Conservation (phyloP, 1,140 invertebrate species). For the Leguminivora glycinivorella region DNA sequence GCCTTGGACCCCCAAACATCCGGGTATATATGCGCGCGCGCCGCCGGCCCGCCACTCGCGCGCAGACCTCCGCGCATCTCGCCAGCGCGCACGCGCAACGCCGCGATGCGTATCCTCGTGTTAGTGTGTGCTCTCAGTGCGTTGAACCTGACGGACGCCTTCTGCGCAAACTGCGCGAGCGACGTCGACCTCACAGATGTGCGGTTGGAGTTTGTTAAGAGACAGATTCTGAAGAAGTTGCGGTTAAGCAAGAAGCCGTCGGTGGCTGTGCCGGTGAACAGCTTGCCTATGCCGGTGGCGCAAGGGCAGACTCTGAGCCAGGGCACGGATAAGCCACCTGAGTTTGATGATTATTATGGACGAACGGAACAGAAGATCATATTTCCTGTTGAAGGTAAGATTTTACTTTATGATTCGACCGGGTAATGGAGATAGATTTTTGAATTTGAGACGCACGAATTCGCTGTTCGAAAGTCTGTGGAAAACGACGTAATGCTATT, state of each 20-base stretch:
- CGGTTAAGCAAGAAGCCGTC: constrained; percentile 85
- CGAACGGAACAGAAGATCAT: constrained; percentile 89
- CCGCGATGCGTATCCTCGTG: constrained; percentile 48
- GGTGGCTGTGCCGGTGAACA: constrained; percentile 74
- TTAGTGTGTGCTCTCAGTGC: constrained; percentile 50
- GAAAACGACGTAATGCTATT: too few relatives aligned
- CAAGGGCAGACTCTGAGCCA: constrained; percentile 79
- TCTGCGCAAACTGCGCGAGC: constrained; percentile 64
- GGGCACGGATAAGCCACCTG: constrained; percentile 71
- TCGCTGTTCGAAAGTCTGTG: too few relatives aligned
- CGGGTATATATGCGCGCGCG: constrained; percentile 17
- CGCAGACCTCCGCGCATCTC: neutral
- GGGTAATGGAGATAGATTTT: too few relatives aligned
- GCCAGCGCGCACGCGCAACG: neutral
- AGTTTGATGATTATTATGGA: constrained; percentile 87
- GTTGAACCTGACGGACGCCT: constrained; percentile 47
- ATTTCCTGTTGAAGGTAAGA: constrained; percentile 86
- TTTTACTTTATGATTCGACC: too few relatives aligned
- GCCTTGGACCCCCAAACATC: constrained; percentile 12
- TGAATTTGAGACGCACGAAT: too few relatives aligned
- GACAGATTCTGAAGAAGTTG: constrained; percentile 89
- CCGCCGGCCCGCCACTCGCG: neutral
- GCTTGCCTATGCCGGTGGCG: constrained; percentile 84
- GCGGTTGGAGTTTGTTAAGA: constrained; percentile 88
- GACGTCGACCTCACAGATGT: constrained; percentile 72